Evolutionary conservation across 2,888 invertebrate genomes (phyloP).

Genomic region (Camponotus fellah): DNA sequence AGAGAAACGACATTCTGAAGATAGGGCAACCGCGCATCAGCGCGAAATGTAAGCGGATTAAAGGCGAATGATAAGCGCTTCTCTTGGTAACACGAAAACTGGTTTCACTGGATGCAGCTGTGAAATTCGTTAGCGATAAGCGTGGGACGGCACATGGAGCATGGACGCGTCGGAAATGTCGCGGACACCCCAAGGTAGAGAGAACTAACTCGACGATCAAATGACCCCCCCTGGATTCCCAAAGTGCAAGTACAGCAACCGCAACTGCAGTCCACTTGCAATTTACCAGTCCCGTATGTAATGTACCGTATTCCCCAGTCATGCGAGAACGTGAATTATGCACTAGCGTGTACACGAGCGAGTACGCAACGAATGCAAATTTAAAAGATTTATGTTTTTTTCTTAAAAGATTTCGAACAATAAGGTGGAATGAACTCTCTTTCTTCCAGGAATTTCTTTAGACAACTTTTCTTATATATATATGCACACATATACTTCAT

Average conservation of each 20-base stretch:
- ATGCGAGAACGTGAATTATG: slow-evolving; percentile 62
- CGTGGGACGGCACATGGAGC: background rate
- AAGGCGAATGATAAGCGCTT: slow-evolving; percentile 20
- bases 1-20: background rate
- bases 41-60: slow-evolving; percentile 28
- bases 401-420: slow-evolving; percentile 37
- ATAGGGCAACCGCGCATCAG: background rate
- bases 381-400: slow-evolving; percentile 47
- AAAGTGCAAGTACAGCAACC: slow-evolving; percentile 68
- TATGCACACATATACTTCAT: background rate
- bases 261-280: slow-evolving; percentile 50
- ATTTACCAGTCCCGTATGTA: background rate
- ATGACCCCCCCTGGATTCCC: slow-evolving; percentile 40
- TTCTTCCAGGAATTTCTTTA: background rate
- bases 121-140: slow-evolving; percentile 13
- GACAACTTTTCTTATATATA: background rate
- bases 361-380: slow-evolving; percentile 25
- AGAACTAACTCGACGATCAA: slow-evolving; percentile 55
- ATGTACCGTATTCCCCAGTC: slow-evolving; percentile 29
- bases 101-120: slow-evolving; percentile 15
- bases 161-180: slow-evolving; percentile 21
- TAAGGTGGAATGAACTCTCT: background rate
- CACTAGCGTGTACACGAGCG: slow-evolving; percentile 45
- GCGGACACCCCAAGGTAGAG: slow-evolving; percentile 16
- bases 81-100: slow-evolving; percentile 11